Evolutionary conservation across 2,888 invertebrate species (phyloP), one percentile per base, ranked within the genome.

Genomic region (Penaeus monodon): DNA sequence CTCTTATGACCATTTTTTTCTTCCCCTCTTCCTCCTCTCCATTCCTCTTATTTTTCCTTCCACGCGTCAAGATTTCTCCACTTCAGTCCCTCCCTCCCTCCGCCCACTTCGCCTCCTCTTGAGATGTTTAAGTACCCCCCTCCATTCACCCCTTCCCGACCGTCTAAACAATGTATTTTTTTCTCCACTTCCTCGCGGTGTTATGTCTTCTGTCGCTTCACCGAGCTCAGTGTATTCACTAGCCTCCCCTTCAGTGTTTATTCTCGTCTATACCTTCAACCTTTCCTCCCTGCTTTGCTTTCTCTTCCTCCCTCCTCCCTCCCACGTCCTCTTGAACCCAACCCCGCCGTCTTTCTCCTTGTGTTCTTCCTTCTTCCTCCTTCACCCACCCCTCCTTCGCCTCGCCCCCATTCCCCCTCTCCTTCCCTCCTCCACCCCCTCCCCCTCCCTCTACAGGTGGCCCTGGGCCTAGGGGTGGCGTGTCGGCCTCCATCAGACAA

Each of bases 391-490:
- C 24, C 68, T 17, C 29, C 68, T n/a, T 22, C 68, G 0, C 24
- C 29, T 73, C 29, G 33, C 29, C 29, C 10, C 29, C 22, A 0
- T 4, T 6, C 22, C 17, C 6, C 22, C 33, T 4, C 38, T 38
- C 22, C 29, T 3, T 1, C 2, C 73, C 24, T 8, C 24, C 20
- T 22, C 20, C 7, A 1, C 22, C 22, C 22, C 22, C 33, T 8
- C 8, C 29, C 29, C 17, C 33, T 29, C 22, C 22, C 33, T 29
- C 33, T 24, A 22, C 29, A 6, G n/a, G 33, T 22, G 33, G n/a
- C 29, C 73, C 29, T 29, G 73, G 22, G 73, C 8, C 27, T 73
- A 73, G 73, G 17, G 78, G 44, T 49, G 78, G 78, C 49, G 78
- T 49, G 78, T 27, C 14, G 78, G 78, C 49, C 24, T 24, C 49